Conservation (phyloP, 2,797 vertebrate genomes). For the Cynodonichthys magdalenae region DNA sequence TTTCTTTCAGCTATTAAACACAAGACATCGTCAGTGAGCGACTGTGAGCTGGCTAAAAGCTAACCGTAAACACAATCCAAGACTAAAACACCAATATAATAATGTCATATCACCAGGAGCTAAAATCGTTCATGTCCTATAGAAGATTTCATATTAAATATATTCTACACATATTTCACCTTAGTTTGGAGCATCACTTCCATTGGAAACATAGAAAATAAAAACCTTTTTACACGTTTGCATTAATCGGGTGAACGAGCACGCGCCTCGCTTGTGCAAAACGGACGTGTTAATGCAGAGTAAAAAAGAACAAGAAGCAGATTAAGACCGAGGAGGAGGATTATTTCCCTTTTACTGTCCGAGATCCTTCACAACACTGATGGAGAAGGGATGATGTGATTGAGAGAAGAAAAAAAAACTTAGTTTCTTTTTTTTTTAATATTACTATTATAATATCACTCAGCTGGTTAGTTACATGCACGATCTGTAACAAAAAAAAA, state of each 20-base stretch:
- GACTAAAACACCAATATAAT: constrained; percentile 94
- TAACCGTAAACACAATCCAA: constrained; percentile 91
- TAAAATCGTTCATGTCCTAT: constrained; percentile 92
- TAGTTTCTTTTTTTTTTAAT: not conserved
- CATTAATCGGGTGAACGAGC: constrained; percentile 88
- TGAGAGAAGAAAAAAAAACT: constrained; percentile 8
- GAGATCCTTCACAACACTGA: constrained; percentile 78
- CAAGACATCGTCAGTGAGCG: constrained; percentile 87
- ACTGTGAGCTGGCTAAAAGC: constrained; percentile 88
- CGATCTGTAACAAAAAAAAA: constrained; percentile 77
- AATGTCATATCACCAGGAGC: constrained; percentile 87
- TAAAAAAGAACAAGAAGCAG: constrained; percentile 35
- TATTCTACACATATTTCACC: constrained; percentile 93
- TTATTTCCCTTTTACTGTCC: constrained; percentile 62
- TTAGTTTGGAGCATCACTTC: constrained; percentile 91
- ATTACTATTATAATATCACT: constrained; percentile 59
- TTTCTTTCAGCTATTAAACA: constrained; percentile 79
- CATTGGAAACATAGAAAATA: constrained; percentile 96
- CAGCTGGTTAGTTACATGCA: constrained; percentile 80
- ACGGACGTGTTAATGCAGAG: constrained; percentile 77
- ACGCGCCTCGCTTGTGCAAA: constrained; percentile 96
- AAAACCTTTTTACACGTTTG: constrained; percentile 86
- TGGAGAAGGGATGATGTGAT: constrained; percentile 74
- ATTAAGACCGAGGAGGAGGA: constrained; percentile 64
- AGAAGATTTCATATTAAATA: constrained; percentile 98